Evolutionary conservation across 2,888 invertebrate genomes (phyloP), one percentile per base, ranked within the genome.

Genomic region (Unio pictorum): DNA sequence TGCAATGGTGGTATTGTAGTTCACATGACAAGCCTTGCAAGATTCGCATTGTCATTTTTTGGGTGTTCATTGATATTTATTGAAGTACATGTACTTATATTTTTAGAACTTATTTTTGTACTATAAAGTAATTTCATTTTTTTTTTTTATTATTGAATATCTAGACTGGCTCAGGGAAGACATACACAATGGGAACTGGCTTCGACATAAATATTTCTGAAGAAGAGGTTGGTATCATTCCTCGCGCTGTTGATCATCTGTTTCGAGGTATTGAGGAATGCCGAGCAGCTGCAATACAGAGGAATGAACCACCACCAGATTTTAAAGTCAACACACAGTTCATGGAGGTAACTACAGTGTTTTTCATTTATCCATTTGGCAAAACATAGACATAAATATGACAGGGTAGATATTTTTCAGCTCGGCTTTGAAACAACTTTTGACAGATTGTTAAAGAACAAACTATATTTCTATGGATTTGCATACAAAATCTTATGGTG

Each of bases 131-230:
- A 28, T 30, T 59, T 23, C 18, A 28, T 11, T 55, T 20, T 11
- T 55, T 20, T 18, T 58, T 8, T 68, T 61, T 61, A 23, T 64
- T 58, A 69, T 54, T 59, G 69, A 20, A 45, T 59, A 78, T 87
- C 28, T 92, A 96, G 94, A 99, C 99, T 63, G 99, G 99, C 4
- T 97, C 97, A 58, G 99, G 99, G 4, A 99, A 99, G 92, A 99
- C 99, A 0, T 98, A 96, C 91, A 97, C 98, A 4, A 99, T 99
- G 98, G 99, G 99, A 68, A 98, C 98, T 23, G 98, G 97, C 7
- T 98, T 98, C 91, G 98, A 98, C 85, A 93, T 93, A 77, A 93
- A 93, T 76, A 86, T 92, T 55, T 86, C 89, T 34, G 78, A 81
- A 11, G 92, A 92, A 63, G 92, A 93, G 82, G 89, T 93, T 68